Evolutionary conservation across 1,140 invertebrate genomes (phyloP).

Genomic region (Daktulosphaira vitifoliae): DNA sequence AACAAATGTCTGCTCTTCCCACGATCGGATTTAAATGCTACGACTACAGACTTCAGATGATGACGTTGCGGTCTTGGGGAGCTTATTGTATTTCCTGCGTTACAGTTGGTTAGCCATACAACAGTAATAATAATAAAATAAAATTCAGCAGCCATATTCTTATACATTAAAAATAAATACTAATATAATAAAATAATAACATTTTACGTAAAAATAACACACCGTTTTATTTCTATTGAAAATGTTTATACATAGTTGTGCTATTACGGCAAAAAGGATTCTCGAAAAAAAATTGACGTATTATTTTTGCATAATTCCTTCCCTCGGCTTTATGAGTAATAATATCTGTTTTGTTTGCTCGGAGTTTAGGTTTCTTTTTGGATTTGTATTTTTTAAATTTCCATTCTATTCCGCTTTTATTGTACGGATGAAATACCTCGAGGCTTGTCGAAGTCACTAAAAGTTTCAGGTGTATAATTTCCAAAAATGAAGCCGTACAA

Average conservation of each 20-base stretch:
- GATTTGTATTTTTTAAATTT: constrained; percentile 24
- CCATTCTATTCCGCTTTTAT: constrained; percentile 5
- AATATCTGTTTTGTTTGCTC: neutral
- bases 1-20: constrained; percentile 16
- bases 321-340: neutral
- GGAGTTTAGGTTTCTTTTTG: constrained; percentile 20
- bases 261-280: constrained; percentile 15
- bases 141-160: constrained; percentile 19
- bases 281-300: constrained; percentile 27
- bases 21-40: constrained; percentile 17
- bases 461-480: too few species aligned
- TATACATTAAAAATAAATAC: neutral
- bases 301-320: constrained; percentile 32
- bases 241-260: constrained; percentile 3
- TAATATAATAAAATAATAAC: constrained; percentile 32
- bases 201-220: constrained; percentile 32
- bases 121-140: constrained; percentile 19
- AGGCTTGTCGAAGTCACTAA: too few species aligned
- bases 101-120: constrained; percentile 28
- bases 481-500: too few species aligned
- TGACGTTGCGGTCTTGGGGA: constrained; percentile 6
- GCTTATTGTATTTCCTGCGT: constrained; percentile 32
- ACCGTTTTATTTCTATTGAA: constrained; percentile 8
- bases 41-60: too few species aligned
- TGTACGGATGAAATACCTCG: too few species aligned